Evolutionary conservation across 2,797 vertebrate genomes (phyloP), one percentile per base, ranked within the genome.

Genomic region (Pogonophryne albipinna): DNA sequence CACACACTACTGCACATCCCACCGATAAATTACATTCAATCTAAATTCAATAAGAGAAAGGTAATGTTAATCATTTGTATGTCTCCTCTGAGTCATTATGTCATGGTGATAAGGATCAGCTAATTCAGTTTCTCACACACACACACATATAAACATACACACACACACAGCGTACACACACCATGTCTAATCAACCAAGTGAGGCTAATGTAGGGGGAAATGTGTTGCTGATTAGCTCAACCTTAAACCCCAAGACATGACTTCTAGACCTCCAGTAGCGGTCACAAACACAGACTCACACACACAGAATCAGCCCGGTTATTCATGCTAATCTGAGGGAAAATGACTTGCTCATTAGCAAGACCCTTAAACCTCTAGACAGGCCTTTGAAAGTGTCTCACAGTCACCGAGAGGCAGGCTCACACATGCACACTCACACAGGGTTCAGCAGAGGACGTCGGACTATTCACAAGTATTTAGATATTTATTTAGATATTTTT

Each of bases 191-290:
- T 27, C 27, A 27, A 27, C 27, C 27, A 5, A 27, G 27, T 27
- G 27, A 27, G 27, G 27, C 27, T 27, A 27, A 27, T 27, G 66
- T 81, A 66, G 78, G 78, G 79, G 85, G 78, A 93, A 91, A 93
- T 93, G 87, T 91, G 85, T 85, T 86, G 86, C 83, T 92, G 91
- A 92, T 94, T 92, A 92, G 87, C 79, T 76, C 87, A 91, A 91
- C 90, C 89, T 92, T 89, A 90, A 88, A 85, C 76, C 86, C 78
- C 3, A 2, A 82, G 80, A 85, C 82, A 81, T 78, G 83, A 86
- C 83, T 91, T 85, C 69, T 62, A 76, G 82, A 81, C 83, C 76
- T 73, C 74, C 76, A 81, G 55, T 68, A n/a, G 68, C 20, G 20
- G 57, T 59, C 47, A 23, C 63, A 65, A 62, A 63, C 73, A 68